Base-by-base conservation (phyloP, 2,888 invertebrate species). In the Sussaba pulchella region DNA sequence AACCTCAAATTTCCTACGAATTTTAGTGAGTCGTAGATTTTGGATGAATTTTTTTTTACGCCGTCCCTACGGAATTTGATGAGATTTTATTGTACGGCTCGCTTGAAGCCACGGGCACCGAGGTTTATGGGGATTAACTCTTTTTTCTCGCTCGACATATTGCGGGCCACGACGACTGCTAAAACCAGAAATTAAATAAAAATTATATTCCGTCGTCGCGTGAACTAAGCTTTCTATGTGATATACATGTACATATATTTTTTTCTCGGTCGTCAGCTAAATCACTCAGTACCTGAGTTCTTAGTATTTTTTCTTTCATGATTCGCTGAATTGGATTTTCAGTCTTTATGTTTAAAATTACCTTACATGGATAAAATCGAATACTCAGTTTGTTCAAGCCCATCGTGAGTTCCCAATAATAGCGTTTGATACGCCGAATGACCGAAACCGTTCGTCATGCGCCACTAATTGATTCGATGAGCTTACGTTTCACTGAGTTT, bases 41-140 rank as follows among this genome's bases (percentile, higher is more conserved):
- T 19, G 31, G 45, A 36, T 57, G 14, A 17, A 21, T 14, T 64
- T 14, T 21, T 41, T 61, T 54, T 36, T 43, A 2, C 12, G 31
- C 45, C 14, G 36, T 39, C 50, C 24, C 45, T n/a, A 43, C 41
- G 41, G 31, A 57, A 63, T 36, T 43, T 63, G 61, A 59, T 70
- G 72, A 57, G 50, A 71, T 59, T 66, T 66, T 64, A 24, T 69
- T 31, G 21, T 12, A 9, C 8, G 6, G 31, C 52, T 24, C 6
- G 47, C 31, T 17, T 17, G 61, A 75, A 64, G 64, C 57, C 70
- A 8, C 70, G 26, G 57, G 36, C 17, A 57, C 47, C 10, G 47
- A 39, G 39, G 39, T 57, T 71, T 57, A 24, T 12, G 39, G 64
- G 54, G 57, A 45, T 57, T 57, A 64, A 64, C 26, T 71, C 54